Conservation (phyloP, 2,888 invertebrate species). For the Clitarchus hookeri region DNA sequence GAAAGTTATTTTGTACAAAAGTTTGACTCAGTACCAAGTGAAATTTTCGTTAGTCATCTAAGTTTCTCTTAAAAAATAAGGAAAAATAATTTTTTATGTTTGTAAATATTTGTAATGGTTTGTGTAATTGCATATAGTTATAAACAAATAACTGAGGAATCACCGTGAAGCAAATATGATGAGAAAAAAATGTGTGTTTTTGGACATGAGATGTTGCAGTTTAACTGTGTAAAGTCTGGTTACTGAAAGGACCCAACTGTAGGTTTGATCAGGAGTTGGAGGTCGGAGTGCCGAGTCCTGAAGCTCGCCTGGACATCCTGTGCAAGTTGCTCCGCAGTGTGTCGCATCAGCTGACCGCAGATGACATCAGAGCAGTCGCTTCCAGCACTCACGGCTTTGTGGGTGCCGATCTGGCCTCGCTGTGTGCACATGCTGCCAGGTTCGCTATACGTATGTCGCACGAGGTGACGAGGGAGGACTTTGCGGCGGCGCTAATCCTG, state of each 20-base stretch:
- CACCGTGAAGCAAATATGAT: no score
- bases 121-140: no score
- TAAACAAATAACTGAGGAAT: no score
- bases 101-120: no score
- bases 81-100: no score
- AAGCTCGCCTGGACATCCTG: slow-evolving; percentile 70
- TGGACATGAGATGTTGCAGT: no score
- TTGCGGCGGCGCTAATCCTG: slow-evolving; percentile 66
- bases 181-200: no score
- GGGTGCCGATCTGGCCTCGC: slow-evolving; percentile 80
- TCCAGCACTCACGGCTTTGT: slow-evolving; percentile 82
- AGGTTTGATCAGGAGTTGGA: slow-evolving; percentile 82
- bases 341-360: slow-evolving; percentile 60
- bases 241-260: slow-evolving; percentile 12
- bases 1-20: no score
- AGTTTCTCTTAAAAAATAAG: no score
- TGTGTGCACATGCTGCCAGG: slow-evolving; percentile 75
- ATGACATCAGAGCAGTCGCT: slow-evolving; percentile 58
- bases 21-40: no score
- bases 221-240: no score
- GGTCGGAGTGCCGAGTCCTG: slow-evolving; percentile 72
- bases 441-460: slow-evolving; percentile 56
- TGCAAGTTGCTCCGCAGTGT: slow-evolving; percentile 63
- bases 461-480: slow-evolving; percentile 55
- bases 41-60: no score